Conservation (phyloP, 37 sponge, comb jelly and placozoan genomes). For the Oopsacas minuta region DNA sequence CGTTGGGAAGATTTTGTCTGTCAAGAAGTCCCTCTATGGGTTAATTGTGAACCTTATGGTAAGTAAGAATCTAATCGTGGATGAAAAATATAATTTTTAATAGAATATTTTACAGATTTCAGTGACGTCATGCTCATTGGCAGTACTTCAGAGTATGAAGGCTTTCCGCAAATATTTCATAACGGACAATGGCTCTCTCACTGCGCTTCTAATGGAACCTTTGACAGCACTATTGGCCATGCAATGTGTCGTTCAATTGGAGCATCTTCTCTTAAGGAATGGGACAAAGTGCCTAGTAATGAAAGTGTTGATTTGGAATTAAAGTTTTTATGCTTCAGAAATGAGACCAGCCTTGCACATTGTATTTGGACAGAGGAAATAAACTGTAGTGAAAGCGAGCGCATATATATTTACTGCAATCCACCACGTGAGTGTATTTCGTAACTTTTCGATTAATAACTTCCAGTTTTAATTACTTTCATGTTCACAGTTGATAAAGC, state of each 20-base stretch:
- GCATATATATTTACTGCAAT: background rate
- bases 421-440: background rate
- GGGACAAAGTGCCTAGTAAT: background rate
- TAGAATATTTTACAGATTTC: background rate
- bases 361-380: background rate
- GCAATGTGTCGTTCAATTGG: conserved; percentile 6
- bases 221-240: background rate
- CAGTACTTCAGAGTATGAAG: background rate
- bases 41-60: conserved; percentile 17
- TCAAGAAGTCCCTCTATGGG: background rate
- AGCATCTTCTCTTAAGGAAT: background rate
- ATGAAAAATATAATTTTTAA: too few species aligned
- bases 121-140: background rate
- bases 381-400: background rate
- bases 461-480: background rate
- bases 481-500: background rate
- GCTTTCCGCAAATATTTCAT: background rate
- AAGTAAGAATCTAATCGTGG: too few species aligned
- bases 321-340: background rate
- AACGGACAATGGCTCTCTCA: background rate
- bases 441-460: background rate
- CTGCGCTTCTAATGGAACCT: background rate
- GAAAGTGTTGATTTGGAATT: background rate
- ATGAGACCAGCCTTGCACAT: background rate
- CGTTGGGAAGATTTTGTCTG: background rate